phyloP scores from a whole-genome alignment of 2,888 invertebrate genomes.

The Agonopterix heracliana region DNA sequence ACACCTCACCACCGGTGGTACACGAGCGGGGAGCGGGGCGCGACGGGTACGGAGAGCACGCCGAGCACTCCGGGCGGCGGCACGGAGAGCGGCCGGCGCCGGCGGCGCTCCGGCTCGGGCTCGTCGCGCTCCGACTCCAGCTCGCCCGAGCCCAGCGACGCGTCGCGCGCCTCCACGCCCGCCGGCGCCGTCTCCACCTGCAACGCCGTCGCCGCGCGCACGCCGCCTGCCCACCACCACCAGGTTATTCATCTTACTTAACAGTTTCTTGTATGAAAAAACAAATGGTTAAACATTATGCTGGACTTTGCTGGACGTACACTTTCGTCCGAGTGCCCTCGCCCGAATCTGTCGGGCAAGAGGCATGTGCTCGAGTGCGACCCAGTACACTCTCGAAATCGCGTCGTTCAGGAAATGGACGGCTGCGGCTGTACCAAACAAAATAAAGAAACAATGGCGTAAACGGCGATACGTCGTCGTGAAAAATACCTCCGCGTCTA shows the following conservation, averaged over 20 bases:
- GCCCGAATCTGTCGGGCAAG: too few species aligned
- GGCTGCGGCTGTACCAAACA: too few species aligned
- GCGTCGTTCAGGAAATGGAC: too few species aligned
- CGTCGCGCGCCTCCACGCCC: slow-evolving; percentile 77
- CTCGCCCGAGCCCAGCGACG: slow-evolving; percentile 76
- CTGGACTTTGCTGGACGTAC: too few species aligned
- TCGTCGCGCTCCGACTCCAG: slow-evolving; percentile 72
- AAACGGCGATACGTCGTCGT: too few species aligned
- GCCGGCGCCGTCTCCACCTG: slow-evolving; percentile 53
- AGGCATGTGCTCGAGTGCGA: too few species aligned
- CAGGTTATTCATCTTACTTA: background rate
- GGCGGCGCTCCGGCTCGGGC: slow-evolving; percentile 72
- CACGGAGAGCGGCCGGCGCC: slow-evolving; percentile 60
- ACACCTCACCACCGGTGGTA: slow-evolving; percentile 46
- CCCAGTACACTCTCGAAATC: too few species aligned
- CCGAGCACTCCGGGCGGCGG: slow-evolving; percentile 67
- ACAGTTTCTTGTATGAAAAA: too few species aligned
- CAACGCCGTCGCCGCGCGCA: slow-evolving; percentile 41
- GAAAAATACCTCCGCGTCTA: too few species aligned
- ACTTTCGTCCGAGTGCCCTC: too few species aligned
- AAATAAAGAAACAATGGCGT: too few species aligned
- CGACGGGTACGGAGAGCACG: slow-evolving; percentile 45
- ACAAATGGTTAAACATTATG: too few species aligned
- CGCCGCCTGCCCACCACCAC: slow-evolving; percentile 32
- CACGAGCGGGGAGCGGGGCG: slow-evolving; percentile 46